Conservation (phyloP, 2,797 vertebrate species). For the Arctocebus calabarensis region DNA sequence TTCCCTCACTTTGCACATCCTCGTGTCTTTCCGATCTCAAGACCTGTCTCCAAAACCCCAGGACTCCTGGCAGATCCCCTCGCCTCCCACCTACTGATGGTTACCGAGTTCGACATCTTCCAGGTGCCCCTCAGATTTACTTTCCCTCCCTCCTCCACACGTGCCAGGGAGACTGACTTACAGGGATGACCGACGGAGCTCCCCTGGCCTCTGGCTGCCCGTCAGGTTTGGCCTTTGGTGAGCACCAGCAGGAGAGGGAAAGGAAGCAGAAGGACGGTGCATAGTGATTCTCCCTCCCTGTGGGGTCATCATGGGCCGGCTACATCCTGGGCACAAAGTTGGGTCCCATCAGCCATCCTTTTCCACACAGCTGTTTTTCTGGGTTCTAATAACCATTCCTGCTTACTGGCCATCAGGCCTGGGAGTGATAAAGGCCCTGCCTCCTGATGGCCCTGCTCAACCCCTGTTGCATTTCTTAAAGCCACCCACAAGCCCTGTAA, state of each 20-base stretch:
- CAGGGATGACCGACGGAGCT: rapidly evolving
- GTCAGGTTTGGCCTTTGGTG: background rate
- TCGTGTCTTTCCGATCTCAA: background rate
- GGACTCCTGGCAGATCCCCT: background rate
- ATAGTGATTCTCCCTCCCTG: background rate
- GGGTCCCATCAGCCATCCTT: background rate
- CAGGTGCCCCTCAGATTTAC: no score
- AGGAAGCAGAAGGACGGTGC: background rate
- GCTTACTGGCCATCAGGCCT: background rate
- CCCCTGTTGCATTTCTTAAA: background rate
- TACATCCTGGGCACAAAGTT: background rate
- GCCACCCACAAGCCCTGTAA: background rate
- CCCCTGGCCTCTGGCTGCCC: background rate
- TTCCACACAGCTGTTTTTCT: background rate
- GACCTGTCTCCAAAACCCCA: background rate
- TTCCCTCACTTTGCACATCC: background rate
- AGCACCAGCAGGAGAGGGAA: background rate
- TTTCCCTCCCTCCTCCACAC: rapidly evolving
- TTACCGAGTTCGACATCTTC: background rate
- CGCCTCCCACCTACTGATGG: background rate
- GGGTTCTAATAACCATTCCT: background rate
- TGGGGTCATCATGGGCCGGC: background rate
- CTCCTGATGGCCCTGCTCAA: background rate
- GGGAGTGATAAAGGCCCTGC: background rate
- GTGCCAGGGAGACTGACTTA: background rate